Base-by-base conservation (phyloP, 1,140 invertebrate genomes). In the Drosophila insularis region DNA sequence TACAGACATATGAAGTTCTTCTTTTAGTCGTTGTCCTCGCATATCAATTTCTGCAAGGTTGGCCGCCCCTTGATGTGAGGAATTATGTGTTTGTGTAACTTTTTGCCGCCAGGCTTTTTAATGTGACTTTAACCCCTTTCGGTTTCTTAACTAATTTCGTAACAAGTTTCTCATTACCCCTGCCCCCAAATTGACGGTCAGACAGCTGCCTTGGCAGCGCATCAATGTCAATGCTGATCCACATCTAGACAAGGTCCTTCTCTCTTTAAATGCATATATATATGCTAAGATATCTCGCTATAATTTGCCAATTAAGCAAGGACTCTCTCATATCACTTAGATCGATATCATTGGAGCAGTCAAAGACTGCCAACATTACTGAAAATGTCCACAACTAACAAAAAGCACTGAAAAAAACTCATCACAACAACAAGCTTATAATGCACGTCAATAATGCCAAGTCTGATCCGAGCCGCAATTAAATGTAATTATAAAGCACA, bases 211-310 rank as follows among this genome's bases (percentile, higher is more conserved):
- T 32, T 66, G 50, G 56, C 68, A 75, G 8, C 17, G 63, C 84
- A 86, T 87, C 82, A 87, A 89, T 87, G 82, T 87, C 82, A 87
- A 68, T 82, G 82, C 78, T 84, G 84, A 87, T 89, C 53, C 76
- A 69, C 69, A 87, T 87, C 84, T 87, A 87, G 85, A 89, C 84
- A 89, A 89, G 80, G 27, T 58, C 27, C 32, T 11, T 50, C 43
- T 50, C 68, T 55, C 65, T 64, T 65, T 27, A 27, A 27, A 6
- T 27, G 27, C 1, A 27, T 27, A 27, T n/a, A 63, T 76, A 75
- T 75, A 46, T 46, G 8, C 17, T 0, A 46, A 46, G 43, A 40
- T 68, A 76, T 70, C 74, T 68, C 71, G 68, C 80, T 81, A 81
- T 86, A 86, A 86, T 86, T 86, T 86, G 82, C 82, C 82, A 86